Evolutionary conservation across 2,888 invertebrate species (phyloP).

Genomic region (Lasioglossum villosulum): DNA sequence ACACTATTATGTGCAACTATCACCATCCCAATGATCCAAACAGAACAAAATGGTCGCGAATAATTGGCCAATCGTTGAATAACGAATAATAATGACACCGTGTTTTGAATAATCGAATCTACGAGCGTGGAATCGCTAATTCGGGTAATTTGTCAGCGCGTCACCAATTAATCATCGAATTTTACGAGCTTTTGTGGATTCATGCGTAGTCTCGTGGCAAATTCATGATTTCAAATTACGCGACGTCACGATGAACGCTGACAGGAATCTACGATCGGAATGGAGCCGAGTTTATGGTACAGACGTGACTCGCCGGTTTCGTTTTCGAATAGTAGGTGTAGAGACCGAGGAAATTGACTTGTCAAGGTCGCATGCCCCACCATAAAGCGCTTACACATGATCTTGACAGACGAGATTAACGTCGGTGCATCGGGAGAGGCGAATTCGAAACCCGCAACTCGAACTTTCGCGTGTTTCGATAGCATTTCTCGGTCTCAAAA

Average conservation of each 20-base stretch:
- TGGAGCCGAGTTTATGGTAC: conserved; percentile 8
- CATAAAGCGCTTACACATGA: background rate
- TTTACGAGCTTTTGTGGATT: conserved; percentile 17
- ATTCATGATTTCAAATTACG: conserved; percentile 32
- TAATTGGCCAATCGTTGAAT: background rate
- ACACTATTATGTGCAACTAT: background rate
- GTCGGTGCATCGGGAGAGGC: background rate
- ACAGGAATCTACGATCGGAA: background rate
- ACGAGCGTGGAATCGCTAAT: background rate
- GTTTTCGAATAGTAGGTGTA: background rate
- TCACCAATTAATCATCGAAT: conserved; percentile 22
- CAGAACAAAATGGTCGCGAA: background rate
- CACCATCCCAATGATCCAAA: too few relatives aligned
- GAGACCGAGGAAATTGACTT: background rate
- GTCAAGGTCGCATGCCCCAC: conserved; percentile 3
- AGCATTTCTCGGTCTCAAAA: background rate
- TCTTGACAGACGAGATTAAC: background rate
- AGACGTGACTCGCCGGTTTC: background rate
- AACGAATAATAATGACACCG: background rate
- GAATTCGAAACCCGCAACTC: background rate
- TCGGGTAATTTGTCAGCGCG: background rate
- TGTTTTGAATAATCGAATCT: background rate
- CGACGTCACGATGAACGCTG: conserved; percentile 9
- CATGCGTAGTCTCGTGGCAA: background rate
- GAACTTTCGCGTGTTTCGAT: conserved; percentile 6